A percentile compares a stretch with the other conserved stretches of the same genome.
phyloP scores from a whole-genome alignment of 92 coral and sea anemone species.

The Phymanthus crucifer region DNA sequence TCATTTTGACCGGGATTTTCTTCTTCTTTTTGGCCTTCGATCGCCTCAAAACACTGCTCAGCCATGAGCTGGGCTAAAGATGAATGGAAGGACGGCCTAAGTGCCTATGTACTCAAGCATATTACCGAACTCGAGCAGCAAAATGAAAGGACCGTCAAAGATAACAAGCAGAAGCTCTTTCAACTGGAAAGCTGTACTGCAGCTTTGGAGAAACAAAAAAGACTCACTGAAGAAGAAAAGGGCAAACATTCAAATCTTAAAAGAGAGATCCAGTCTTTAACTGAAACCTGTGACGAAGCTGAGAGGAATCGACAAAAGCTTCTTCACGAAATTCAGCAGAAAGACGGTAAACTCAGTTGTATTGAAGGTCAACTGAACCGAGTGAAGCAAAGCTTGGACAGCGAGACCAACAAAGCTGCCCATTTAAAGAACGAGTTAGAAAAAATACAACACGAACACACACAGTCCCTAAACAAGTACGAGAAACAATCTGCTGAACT shows the following conservation, averaged over 20 bases:
- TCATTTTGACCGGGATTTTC: background rate
- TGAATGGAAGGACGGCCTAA: conserved; percentile 88
- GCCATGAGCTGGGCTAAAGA: conserved; percentile 97
- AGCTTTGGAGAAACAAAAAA: conserved; percentile 79
- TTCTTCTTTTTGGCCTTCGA: background rate
- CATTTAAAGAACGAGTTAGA: conserved; percentile 72
- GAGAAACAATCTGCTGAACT: conserved; percentile 75
- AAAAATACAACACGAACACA: conserved; percentile 54
- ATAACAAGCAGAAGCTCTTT: conserved; percentile 81
- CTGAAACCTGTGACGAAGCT: conserved; percentile 74
- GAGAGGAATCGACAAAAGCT: conserved; percentile 73
- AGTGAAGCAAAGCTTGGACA: conserved; percentile 65
- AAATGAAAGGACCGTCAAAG: conserved; percentile 77
- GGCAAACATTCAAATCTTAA: conserved; percentile 48
- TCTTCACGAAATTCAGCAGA: conserved; percentile 68
- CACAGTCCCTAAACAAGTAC: conserved; percentile 50
- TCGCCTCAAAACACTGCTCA: conserved; percentile 19
- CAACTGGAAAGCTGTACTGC: conserved; percentile 81
- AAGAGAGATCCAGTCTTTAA: conserved; percentile 65
- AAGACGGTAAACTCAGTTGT: conserved; percentile 74
- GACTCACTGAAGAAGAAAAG: conserved; percentile 77
- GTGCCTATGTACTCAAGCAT: conserved; percentile 67
- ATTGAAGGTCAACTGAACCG: conserved; percentile 72
- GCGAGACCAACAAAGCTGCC: conserved; percentile 47
- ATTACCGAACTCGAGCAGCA: conserved; percentile 76